Conservation (phyloP, 2,113 vertebrate genomes). For the Rhinolophus sinicus region DNA sequence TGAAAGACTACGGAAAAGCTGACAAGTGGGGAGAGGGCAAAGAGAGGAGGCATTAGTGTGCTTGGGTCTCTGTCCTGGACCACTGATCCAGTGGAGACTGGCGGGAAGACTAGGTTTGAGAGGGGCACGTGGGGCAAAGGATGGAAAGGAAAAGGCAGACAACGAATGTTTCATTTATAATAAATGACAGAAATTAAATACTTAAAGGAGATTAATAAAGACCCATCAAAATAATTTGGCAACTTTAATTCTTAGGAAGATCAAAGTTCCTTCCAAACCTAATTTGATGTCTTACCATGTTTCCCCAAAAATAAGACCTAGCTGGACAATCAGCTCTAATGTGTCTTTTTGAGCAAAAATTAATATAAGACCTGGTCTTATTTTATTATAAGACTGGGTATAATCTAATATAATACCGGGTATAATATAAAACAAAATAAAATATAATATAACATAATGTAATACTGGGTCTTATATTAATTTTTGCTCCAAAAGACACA, state of each 20-base stretch:
- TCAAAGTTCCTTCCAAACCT: slow-evolving; percentile 67
- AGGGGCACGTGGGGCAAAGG: background rate
- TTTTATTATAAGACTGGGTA: too few species aligned
- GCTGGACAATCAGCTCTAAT: too few species aligned
- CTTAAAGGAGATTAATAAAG: slow-evolving; percentile 31
- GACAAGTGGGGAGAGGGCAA: slow-evolving; percentile 5
- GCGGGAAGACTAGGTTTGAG: background rate
- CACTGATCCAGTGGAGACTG: slow-evolving; percentile 41
- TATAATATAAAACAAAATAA: too few species aligned
- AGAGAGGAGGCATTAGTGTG: slow-evolving; percentile 26
- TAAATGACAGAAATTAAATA: slow-evolving; percentile 63
- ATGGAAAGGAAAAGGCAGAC: slow-evolving; percentile 36
- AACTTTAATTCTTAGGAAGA: slow-evolving; percentile 75
- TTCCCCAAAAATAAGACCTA: too few species aligned
- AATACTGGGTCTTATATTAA: too few species aligned
- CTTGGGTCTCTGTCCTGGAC: slow-evolving; percentile 60
- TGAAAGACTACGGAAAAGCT: slow-evolving; percentile 10
- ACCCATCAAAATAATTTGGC: slow-evolving; percentile 53
- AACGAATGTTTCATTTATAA: slow-evolving; percentile 54
- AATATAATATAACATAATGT: too few species aligned
- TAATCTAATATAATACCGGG: too few species aligned
- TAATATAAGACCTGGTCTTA: too few species aligned
- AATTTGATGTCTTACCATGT: slow-evolving; percentile 24
- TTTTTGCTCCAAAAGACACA: too few species aligned
- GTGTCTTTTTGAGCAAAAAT: too few species aligned